Base-by-base conservation (phyloP, 1,140 invertebrate genomes). In the Drosophila melanogaster region DNA sequence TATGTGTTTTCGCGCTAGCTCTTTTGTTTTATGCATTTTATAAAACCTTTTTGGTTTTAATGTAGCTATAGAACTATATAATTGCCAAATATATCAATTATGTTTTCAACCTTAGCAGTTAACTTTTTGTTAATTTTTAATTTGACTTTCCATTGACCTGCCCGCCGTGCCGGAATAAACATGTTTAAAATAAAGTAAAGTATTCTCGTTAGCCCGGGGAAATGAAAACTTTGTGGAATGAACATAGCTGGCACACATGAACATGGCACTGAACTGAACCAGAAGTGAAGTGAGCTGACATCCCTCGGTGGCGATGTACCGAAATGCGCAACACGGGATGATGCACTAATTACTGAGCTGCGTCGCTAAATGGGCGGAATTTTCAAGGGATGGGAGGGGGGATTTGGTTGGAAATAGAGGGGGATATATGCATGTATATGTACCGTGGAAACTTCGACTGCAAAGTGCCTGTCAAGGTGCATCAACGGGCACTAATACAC, bases 341-440 rank as follows among this genome's bases (percentile, higher is more conserved):
- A 84, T 79, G 81, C 76, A 83, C 81, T 86, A 86, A 86, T 86
- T 86, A 83, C 83, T 73, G 83, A 74, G 79, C 77, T 73, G 83
- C 77, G 79, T 69, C 71, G 76, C 77, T 17, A 44, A 26, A 64
- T 64, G 19, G 24, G 74, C 65, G 56, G 56, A 77, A 74, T 77
- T 72, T 30, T 30, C 77, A 53, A 58, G 22, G 19, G n/a, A n/a
- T n/a, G n/a, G 35, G 43, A 30, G 15, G 12, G 62, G 14, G 24
- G n/a, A 12, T n/a, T 35, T 22, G 14, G 14, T 0, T 8, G n/a
- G 26, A 12, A 12, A 30, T 7, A 5, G 46, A 22, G 11, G 37
- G 30, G 30, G 30, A 3, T 22, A 22, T 22, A 22, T 22, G 19
- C 3, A 22, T 22, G 19, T 3, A 22, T 8, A 7, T n/a, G n/a